A percentile compares a stretch with the other conserved stretches of the same genome.
Evolutionary conservation across 2,797 vertebrate species (phyloP).

Genomic region (Thamnophis elegans): DNA sequence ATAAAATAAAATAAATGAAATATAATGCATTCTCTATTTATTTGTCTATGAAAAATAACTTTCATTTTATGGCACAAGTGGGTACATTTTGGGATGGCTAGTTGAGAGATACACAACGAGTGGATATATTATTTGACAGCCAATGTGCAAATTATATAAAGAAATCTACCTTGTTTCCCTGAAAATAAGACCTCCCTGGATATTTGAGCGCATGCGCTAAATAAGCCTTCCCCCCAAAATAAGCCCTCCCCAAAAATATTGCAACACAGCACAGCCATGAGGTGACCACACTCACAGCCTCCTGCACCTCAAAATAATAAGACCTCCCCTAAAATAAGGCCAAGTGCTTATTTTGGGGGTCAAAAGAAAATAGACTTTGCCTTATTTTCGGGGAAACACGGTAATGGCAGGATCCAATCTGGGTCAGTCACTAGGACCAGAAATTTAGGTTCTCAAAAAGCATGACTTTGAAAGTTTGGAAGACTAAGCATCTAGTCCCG

Average conservation of each 20-base stretch:
- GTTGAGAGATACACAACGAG: slow-evolving; percentile 64
- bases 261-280: no score
- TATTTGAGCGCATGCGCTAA: no score
- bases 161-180: not conserved
- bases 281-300: no score
- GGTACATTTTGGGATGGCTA: slow-evolving; percentile 36
- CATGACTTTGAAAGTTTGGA: not conserved
- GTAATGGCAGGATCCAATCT: not conserved
- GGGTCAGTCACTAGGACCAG: not conserved
- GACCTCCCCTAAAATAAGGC: no score
- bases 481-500: not conserved
- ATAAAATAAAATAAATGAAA: not conserved
- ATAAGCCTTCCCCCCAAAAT: no score
- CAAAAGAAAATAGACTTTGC: no score
- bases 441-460: not conserved
- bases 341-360: no score
- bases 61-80: slow-evolving; percentile 17
- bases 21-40: slow-evolving; percentile 20
- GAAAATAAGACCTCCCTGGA: no score
- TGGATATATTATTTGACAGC: slow-evolving; percentile 14
- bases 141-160: not conserved
- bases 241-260: no score
- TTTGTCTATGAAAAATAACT: slow-evolving; percentile 32
- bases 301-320: no score
- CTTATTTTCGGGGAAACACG: no score